Conservation (phyloP, 2,888 invertebrate genomes). For the Folsomia candida region DNA sequence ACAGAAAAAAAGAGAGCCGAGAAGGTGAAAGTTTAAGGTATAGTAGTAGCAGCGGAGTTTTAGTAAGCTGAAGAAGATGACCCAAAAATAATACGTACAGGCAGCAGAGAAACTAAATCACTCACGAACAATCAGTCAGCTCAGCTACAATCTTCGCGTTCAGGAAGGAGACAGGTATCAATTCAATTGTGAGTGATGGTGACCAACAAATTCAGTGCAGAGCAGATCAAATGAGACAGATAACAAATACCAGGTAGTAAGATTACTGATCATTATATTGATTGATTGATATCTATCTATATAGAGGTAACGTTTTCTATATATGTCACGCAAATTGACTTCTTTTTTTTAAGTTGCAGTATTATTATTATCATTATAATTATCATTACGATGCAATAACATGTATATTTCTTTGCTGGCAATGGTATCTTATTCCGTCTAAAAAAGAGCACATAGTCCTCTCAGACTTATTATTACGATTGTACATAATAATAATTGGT, state of each 20-base stretch:
- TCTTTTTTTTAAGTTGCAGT: background rate
- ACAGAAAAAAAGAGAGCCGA: background rate
- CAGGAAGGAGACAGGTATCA: conserved; percentile 6
- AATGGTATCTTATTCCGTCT: background rate
- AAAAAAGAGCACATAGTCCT: too few relatives aligned
- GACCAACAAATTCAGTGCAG: background rate
- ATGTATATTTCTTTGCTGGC: background rate
- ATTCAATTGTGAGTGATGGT: background rate
- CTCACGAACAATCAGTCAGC: background rate
- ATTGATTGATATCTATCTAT: conserved; percentile 4
- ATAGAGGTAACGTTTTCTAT: conserved; percentile 10
- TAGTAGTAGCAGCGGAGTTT: background rate
- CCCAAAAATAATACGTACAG: background rate
- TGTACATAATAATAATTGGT: too few relatives aligned
- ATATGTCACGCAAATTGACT: conserved; percentile 9
- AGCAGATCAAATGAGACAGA: conserved; percentile 5
- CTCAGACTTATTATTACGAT: too few relatives aligned
- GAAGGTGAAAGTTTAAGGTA: conserved; percentile 1
- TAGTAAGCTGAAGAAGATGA: background rate
- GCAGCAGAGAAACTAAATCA: background rate
- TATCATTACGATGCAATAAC: background rate
- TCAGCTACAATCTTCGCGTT: too few relatives aligned
- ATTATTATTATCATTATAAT: too few relatives aligned
- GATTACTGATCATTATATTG: background rate
- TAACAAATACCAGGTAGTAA: conserved; percentile 13